Percentiles rank a stretch among this genome's conserved stretches.
Evolutionary conservation across 2,797 vertebrate species (phyloP).

Genomic region (Halcyon leucocephala): DNA sequence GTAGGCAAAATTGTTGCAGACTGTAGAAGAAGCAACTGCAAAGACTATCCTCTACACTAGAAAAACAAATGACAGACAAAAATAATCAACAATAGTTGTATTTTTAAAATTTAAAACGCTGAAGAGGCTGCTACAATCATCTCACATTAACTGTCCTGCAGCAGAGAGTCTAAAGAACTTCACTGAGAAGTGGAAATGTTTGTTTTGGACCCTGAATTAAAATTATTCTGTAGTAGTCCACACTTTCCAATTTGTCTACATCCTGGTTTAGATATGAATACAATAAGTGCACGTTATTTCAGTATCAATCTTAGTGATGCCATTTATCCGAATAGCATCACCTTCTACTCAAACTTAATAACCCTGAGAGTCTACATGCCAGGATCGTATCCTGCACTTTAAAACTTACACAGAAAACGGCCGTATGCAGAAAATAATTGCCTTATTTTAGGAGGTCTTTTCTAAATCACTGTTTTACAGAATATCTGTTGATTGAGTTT

Average conservation of each 20-base stretch:
- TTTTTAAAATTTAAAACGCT: not conserved
- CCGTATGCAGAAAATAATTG: not conserved
- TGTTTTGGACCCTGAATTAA: not conserved
- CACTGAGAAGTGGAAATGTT: not conserved
- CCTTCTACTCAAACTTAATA: not conserved
- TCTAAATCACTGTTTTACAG: not conserved
- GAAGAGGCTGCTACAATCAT: not conserved
- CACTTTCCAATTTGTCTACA: not conserved
- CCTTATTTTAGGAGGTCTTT: not conserved
- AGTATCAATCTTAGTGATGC: not conserved
- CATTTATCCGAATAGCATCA: not conserved
- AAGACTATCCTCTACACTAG: not conserved
- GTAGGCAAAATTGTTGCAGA: not conserved
- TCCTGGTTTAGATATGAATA: not conserved
- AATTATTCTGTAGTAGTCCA: not conserved
- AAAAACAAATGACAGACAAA: not conserved
- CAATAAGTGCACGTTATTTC: not conserved
- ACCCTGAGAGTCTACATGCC: not conserved
- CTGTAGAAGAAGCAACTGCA: not conserved
- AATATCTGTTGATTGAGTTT: not conserved
- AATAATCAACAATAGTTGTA: not conserved
- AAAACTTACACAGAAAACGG: not conserved
- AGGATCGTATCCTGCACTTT: not conserved
- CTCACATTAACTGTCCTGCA: not conserved
- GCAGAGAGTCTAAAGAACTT: not conserved